These are phyloP conservation scores for Melinaea marsaeus DNA, from an alignment of 2,888 invertebrate species.

Conservation along the genomic window DNA sequence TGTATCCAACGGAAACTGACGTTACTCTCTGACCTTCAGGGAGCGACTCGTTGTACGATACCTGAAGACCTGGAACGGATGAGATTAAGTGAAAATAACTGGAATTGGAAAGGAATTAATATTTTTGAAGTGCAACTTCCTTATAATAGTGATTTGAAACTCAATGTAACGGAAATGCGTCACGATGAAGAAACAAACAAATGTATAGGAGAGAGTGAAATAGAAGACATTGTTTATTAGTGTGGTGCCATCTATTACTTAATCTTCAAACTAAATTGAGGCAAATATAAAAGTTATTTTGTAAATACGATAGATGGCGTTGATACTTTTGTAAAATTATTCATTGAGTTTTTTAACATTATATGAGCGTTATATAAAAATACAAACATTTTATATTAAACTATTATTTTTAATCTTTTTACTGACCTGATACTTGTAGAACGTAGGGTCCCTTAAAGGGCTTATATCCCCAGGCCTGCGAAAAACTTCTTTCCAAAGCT, in stretches of 20 bases:
- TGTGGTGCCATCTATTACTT: too few species aligned
- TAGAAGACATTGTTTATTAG: too few species aligned
- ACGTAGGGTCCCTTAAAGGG: constrained; percentile 71
- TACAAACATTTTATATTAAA: not conserved
- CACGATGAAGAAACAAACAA: too few species aligned
- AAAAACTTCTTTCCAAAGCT: constrained; percentile 78
- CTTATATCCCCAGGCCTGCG: constrained; percentile 52
- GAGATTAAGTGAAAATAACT: not conserved
- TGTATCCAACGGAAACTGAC: constrained; percentile 61
- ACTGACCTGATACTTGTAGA: constrained; percentile 79
- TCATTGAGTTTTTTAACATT: not conserved
- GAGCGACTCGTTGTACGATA: constrained; percentile 77
- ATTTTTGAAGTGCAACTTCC: too few species aligned
- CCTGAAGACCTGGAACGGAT: constrained; percentile 70
- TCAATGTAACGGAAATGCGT: too few species aligned
- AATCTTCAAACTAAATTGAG: too few species aligned
- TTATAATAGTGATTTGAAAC: too few species aligned
- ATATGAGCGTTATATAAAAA: not conserved
- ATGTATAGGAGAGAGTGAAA: too few species aligned
- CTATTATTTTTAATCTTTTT: not conserved
- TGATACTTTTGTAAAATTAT: not conserved
- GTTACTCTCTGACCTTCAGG: constrained; percentile 79
- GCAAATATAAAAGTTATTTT: too few species aligned
- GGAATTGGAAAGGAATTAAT: too few species aligned
- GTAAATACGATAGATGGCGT: too few species aligned